Conservation (phyloP, 1,140 invertebrate species). For the Triops cancriformis region DNA sequence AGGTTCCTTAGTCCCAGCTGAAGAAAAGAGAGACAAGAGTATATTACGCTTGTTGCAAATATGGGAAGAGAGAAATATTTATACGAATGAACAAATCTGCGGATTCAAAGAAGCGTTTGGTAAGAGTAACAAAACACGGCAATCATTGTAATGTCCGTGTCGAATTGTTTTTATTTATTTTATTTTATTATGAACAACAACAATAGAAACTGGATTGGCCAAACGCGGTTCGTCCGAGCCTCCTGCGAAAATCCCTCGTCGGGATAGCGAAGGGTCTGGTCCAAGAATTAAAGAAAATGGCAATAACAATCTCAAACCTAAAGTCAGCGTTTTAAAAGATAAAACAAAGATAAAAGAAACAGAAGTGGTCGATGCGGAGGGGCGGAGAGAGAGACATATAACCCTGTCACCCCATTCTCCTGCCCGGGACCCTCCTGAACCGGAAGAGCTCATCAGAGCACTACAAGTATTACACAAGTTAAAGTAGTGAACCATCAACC, state of each 20-base stretch:
- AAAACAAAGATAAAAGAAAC: slow-evolving; percentile 42
- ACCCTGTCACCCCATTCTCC: slow-evolving; percentile 66
- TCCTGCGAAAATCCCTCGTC: slow-evolving; percentile 27
- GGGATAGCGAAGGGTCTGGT: slow-evolving; percentile 9
- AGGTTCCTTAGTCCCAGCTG: slow-evolving; percentile 50
- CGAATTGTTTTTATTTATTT: background rate
- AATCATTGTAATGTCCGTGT: background rate
- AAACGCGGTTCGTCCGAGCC: slow-evolving; percentile 19
- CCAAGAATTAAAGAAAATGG: background rate
- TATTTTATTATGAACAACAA: no score
- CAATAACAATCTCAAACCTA: background rate
- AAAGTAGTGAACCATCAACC: background rate
- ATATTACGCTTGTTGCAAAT: slow-evolving; percentile 74
- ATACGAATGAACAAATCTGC: slow-evolving; percentile 63
- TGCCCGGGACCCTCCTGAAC: slow-evolving; percentile 75
- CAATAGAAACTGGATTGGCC: background rate
- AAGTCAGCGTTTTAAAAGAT: slow-evolving; percentile 39
- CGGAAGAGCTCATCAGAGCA: slow-evolving; percentile 75
- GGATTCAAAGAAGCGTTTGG: slow-evolving; percentile 58
- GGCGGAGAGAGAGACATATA: slow-evolving; percentile 60
- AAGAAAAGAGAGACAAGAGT: slow-evolving; percentile 66
- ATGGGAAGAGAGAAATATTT: slow-evolving; percentile 87
- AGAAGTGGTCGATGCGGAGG: slow-evolving; percentile 52
- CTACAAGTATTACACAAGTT: slow-evolving; percentile 45
- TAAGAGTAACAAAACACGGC: slow-evolving; percentile 30